Evolutionary conservation across 2,797 vertebrate species (phyloP).

Genomic region (Otus scops): DNA sequence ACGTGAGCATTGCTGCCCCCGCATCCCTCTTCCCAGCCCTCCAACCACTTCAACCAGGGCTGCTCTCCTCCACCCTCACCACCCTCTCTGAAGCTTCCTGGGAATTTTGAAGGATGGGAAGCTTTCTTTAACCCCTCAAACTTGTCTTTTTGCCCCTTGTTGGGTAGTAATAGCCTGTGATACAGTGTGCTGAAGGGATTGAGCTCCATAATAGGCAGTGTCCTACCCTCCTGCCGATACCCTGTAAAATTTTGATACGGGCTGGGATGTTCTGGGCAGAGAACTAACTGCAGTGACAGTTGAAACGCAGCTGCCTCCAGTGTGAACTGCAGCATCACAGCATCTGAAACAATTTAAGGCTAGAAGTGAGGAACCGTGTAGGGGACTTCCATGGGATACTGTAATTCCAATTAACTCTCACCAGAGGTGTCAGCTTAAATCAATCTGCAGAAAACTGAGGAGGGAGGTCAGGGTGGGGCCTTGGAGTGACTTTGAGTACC

Average conservation of each 20-base stretch:
- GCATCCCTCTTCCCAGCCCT: not conserved
- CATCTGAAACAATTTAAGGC: not conserved
- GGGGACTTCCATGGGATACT: not conserved
- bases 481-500: not conserved
- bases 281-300: not conserved
- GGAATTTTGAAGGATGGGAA: not conserved
- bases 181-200: not conserved
- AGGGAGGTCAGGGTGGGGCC: not conserved
- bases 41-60: not conserved
- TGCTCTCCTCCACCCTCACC: not conserved
- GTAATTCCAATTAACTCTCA: not conserved
- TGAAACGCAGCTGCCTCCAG: not conserved
- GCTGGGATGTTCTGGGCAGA: not conserved
- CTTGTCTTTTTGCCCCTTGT: not conserved
- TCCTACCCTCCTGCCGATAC: not conserved
- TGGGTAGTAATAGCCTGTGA: not conserved
- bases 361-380: not conserved
- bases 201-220: not conserved
- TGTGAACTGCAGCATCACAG: not conserved
- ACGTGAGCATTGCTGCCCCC: not conserved
- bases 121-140: not conserved
- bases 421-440: not conserved
- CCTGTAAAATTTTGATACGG: not conserved
- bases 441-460: not conserved
- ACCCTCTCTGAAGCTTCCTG: not conserved